phyloP scores from a whole-genome alignment of 1,140 invertebrate genomes.

The Monochamus saltuarius region DNA sequence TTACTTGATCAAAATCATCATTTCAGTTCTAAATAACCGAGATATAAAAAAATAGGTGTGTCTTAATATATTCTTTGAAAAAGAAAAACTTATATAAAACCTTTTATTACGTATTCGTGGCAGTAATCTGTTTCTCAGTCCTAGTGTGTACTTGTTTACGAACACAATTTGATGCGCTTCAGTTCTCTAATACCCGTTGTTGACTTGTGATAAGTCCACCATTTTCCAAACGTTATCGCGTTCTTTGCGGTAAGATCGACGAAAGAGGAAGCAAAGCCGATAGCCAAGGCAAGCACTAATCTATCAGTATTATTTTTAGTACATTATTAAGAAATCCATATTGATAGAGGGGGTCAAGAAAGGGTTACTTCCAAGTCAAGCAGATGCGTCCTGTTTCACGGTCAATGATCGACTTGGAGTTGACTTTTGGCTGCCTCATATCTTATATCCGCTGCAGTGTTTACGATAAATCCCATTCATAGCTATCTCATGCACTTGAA shows the following conservation, averaged over 20 bases:
- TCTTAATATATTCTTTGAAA: too few species aligned
- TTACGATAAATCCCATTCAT: not conserved
- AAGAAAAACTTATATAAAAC: too few species aligned
- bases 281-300: not conserved
- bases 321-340: not conserved
- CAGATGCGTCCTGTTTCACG: conserved; percentile 25
- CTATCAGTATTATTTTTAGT: conserved; percentile 14
- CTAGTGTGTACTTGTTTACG: too few species aligned
- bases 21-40: too few species aligned
- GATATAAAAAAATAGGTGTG: too few species aligned
- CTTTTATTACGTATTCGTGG: too few species aligned
- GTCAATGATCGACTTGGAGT: conserved; percentile 31
- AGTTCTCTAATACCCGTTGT: too few species aligned
- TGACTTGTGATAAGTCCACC: too few species aligned
- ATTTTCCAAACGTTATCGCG: not conserved
- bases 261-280: not conserved
- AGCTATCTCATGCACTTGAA: too few species aligned
- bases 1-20: too few species aligned
- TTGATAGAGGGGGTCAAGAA: conserved; percentile 4
- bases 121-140: too few species aligned
- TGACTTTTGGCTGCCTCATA: conserved; percentile 31
- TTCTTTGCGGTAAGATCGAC: conserved; percentile 11
- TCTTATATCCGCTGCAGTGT: conserved; percentile 27
- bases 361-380: conserved; percentile 18
- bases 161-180: too few species aligned